Base-by-base conservation (phyloP, 2,888 invertebrate species). In the Idaea straminata region DNA sequence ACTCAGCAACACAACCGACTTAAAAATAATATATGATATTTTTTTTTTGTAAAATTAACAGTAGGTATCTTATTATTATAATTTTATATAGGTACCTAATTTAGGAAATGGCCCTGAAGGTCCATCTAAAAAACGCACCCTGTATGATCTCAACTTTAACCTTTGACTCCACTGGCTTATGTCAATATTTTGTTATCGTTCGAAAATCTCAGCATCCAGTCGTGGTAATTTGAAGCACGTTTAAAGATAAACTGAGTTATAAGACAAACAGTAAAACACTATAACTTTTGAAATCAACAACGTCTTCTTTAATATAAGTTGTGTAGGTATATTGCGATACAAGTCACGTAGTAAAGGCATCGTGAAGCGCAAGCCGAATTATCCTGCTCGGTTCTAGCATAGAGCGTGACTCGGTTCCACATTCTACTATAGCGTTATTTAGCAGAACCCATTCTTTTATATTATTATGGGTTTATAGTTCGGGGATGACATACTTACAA, bases 341-440 rank as follows among this genome's bases (percentile, higher is more conserved):
- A 79, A 77, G 81, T 84, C 84, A 84, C 85, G 85, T 85, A 75
- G 74, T 71, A 74, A 78, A 79, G 76, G 59, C 77, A 77, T 75
- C 73, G 72, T 66, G 79, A 75, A 77, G 74, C 70, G 71, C 68
- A 75, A 72, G 73, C 72, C 74, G 72, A 82, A 82, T 81, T 81
- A 80, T 75, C 75, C 80, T 70, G 63, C 70, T 47, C 69, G 74
- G 72, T 78, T 69, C 73, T 71, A 70, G 71, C 68, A 68, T 47
- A 73, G 80, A 80, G 77, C 82, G 81, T 81, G 79, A 82, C 80
- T 75, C 67, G 71, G 69, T 61, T 70, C 64, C 74, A 69, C 70
- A 47, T 72, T 63, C 76, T 77, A 74, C 74, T 77, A 74, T 67
- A 25, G 76, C 77, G 76, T 68, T 67, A 73, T 66, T 70, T 66